A percentile compares a stretch with the other conserved stretches of the same genome.
Evolutionary conservation across 2,113 vertebrate species (phyloP).

Genomic region (Otus sunia): DNA sequence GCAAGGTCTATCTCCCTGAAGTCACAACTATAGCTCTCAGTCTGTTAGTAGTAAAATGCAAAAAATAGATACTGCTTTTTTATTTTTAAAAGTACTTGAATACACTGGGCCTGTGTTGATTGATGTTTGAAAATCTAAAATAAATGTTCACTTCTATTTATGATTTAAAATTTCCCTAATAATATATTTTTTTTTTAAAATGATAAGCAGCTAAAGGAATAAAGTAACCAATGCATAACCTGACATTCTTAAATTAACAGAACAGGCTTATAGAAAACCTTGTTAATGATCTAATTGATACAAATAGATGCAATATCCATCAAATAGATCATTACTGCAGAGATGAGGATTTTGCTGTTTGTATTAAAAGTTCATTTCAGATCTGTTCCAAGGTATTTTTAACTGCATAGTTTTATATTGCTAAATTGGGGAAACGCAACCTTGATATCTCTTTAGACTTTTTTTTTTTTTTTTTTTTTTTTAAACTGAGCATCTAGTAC

Average conservation of each 20-base stretch:
- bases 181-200: neutral
- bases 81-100: neutral
- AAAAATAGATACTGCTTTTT: rapidly evolving
- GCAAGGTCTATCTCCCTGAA: neutral
- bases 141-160: neutral
- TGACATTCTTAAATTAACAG: neutral
- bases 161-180: neutral
- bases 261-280: conserved; percentile 25
- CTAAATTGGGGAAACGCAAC: neutral
- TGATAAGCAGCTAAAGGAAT: neutral
- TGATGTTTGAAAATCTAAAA: neutral
- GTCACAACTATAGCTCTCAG: neutral
- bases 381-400: neutral
- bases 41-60: neutral
- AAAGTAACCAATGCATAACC: neutral
- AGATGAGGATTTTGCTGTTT: conserved; percentile 41
- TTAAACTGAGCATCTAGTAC: neutral
- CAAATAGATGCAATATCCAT: conserved; percentile 21
- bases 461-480: neutral
- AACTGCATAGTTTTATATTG: neutral
- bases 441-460: neutral
- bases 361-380: conserved; percentile 40
- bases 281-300: conserved; percentile 62
- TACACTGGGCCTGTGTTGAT: neutral
- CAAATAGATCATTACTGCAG: conserved; percentile 35